Evolutionary conservation across 1,140 invertebrate genomes (phyloP).

Genomic region (Bombus huntii): DNA sequence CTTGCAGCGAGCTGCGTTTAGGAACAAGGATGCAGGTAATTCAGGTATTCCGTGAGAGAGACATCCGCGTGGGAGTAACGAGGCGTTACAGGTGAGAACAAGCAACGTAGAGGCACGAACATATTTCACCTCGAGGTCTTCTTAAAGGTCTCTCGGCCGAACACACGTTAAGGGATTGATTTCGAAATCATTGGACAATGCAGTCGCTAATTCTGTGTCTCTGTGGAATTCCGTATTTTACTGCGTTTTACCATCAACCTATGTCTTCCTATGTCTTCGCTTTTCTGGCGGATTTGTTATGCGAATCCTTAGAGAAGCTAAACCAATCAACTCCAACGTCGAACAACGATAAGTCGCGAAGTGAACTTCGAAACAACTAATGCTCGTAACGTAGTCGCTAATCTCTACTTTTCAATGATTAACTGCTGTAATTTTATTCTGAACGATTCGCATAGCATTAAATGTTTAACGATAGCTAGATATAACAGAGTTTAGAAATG

Average conservation of each 20-base stretch:
- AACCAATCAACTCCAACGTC: not conserved
- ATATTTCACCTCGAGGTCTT: slow-evolving; percentile 24
- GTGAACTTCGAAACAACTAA: not conserved
- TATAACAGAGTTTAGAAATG: no score
- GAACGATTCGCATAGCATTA: no score
- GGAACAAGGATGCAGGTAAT: slow-evolving; percentile 34
- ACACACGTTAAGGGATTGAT: slow-evolving; percentile 22
- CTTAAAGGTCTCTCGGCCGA: slow-evolving; percentile 13
- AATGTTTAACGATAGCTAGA: no score
- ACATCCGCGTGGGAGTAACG: slow-evolving; percentile 33
- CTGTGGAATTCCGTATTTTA: not conserved
- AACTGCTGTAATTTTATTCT: no score
- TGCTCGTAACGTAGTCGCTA: not conserved
- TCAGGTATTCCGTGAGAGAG: slow-evolving; percentile 29
- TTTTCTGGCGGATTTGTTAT: no score
- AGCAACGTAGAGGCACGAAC: not conserved
- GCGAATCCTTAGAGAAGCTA: no score
- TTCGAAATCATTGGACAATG: slow-evolving; percentile 10
- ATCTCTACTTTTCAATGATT: no score
- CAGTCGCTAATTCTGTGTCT: no score
- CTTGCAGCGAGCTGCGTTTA: not conserved
- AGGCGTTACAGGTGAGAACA: slow-evolving; percentile 29
- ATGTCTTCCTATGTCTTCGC: no score
- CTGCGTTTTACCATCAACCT: not conserved
- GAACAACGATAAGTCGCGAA: no score